These are phyloP conservation scores for Tipula confusa DNA, from an alignment of 2,888 invertebrate species.

Conservation along the genomic window DNA sequence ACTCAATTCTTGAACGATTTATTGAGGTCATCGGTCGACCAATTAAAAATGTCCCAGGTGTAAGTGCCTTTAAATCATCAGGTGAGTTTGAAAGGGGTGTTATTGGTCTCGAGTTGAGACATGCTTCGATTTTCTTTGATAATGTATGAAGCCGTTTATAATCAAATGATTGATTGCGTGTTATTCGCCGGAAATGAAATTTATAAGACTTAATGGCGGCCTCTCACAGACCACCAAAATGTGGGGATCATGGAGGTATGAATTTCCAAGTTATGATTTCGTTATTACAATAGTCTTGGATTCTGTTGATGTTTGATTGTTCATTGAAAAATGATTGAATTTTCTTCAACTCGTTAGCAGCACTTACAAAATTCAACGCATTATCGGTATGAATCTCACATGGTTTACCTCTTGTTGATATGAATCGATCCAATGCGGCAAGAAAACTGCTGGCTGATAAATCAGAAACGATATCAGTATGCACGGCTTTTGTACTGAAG, in stretches of 20 bases:
- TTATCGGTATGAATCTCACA: too few relatives aligned
- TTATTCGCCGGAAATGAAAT: not conserved
- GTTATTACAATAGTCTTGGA: too few relatives aligned
- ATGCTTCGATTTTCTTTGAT: not conserved
- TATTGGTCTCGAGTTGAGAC: not conserved
- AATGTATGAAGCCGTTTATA: not conserved
- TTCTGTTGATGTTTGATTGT: not conserved
- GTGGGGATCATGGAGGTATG: too few relatives aligned
- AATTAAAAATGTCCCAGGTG: not conserved
- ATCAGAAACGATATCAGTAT: too few relatives aligned
- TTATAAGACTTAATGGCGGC: too few relatives aligned
- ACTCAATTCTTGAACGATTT: not conserved
- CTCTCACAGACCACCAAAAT: too few relatives aligned
- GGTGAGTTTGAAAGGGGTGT: not conserved
- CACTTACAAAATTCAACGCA: too few relatives aligned
- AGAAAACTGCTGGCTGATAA: too few relatives aligned
- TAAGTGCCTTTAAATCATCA: not conserved
- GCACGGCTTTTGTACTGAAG: too few relatives aligned
- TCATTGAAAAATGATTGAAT: not conserved
- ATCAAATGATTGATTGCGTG: not conserved
- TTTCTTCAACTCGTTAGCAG: not conserved
- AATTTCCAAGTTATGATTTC: too few relatives aligned
- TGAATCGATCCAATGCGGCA: too few relatives aligned
- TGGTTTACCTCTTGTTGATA: too few relatives aligned
- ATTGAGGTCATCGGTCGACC: not conserved